A percentile compares a stretch with the other conserved stretches of the same genome.
These are phyloP conservation scores for Malurus leucopterus DNA, from an alignment of 2,797 vertebrate genomes.

Conservation along the genomic window DNA sequence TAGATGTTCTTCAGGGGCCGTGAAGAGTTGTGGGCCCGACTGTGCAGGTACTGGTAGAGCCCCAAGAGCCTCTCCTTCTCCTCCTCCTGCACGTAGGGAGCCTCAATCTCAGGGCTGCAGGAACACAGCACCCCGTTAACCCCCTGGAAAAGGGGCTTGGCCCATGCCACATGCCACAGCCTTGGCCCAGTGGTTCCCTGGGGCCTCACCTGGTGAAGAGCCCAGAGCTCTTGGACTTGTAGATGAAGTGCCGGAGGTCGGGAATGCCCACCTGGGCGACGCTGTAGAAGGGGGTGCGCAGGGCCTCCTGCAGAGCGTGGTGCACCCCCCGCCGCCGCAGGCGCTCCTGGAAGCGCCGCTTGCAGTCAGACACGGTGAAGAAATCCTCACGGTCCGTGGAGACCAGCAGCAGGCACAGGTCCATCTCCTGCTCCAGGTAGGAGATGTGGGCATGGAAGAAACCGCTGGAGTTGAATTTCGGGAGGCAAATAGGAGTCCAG, in stretches of 20 bases:
- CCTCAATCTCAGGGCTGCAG: conserved; percentile 86
- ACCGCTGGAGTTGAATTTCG: conserved; percentile 92
- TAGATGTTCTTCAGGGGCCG: conserved; percentile 90
- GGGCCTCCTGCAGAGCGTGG: conserved; percentile 81
- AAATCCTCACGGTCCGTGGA: conserved; percentile 95
- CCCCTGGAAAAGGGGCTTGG: neutral
- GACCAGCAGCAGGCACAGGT: conserved; percentile 92
- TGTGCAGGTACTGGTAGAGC: conserved; percentile 93
- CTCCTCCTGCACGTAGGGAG: conserved; percentile 81
- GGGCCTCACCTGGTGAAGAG: conserved; percentile 93
- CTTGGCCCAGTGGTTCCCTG: rapidly evolving
- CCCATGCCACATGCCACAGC: rapidly evolving
- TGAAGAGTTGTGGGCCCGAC: conserved; percentile 88
- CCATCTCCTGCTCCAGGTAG: conserved; percentile 86
- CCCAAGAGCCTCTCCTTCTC: conserved; percentile 89
- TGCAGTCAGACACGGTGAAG: conserved; percentile 92
- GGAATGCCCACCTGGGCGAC: conserved; percentile 89
- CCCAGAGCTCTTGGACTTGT: conserved; percentile 97
- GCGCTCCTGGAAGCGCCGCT: conserved; percentile 90
- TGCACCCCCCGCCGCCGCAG: conserved; percentile 85
- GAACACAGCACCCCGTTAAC: neutral
- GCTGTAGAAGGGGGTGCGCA: conserved; percentile 83
- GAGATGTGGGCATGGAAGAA: conserved; percentile 98
- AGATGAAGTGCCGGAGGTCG: conserved; percentile 94
- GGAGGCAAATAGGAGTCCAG: conserved; percentile 96